Evolutionary conservation across 2,113 vertebrate species (phyloP).

Genomic region (Tiliqua scincoides): DNA sequence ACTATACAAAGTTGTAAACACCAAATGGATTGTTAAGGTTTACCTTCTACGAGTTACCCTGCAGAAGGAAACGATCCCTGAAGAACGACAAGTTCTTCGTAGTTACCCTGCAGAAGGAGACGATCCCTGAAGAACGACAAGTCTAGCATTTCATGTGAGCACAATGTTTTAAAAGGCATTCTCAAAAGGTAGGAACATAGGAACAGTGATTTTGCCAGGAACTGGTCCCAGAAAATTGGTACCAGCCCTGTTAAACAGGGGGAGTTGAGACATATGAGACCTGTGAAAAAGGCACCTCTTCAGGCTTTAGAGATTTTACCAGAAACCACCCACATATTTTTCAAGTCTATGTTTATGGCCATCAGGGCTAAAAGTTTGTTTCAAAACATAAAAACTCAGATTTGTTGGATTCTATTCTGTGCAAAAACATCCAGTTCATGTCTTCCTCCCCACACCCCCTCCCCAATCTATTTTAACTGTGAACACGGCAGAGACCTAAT

Average conservation of each 20-base stretch:
- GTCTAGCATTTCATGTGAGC: not conserved
- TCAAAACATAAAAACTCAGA: not conserved
- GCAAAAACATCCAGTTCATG: not conserved
- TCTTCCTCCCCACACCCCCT: not conserved
- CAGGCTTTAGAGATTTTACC: not conserved
- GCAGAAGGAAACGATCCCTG: too few relatives aligned
- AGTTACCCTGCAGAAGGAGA: too few relatives aligned
- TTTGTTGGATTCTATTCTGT: not conserved
- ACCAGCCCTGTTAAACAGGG: not conserved
- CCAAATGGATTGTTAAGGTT: too few relatives aligned
- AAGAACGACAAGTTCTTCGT: too few relatives aligned
- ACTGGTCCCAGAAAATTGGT: not conserved
- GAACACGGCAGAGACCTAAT: not conserved
- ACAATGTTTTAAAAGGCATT: not conserved
- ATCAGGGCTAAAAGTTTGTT: not conserved
- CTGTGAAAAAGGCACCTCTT: not conserved
- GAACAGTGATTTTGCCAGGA: not conserved
- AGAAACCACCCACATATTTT: not conserved
- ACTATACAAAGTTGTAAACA: too few relatives aligned
- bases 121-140: too few relatives aligned
- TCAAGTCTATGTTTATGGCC: not conserved
- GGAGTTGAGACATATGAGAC: not conserved
- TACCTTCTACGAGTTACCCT: too few relatives aligned
- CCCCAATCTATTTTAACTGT: not conserved
- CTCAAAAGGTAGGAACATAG: not conserved